phyloP scores from a whole-genome alignment of 2,888 invertebrate genomes.

The Rhingia rostrata region DNA sequence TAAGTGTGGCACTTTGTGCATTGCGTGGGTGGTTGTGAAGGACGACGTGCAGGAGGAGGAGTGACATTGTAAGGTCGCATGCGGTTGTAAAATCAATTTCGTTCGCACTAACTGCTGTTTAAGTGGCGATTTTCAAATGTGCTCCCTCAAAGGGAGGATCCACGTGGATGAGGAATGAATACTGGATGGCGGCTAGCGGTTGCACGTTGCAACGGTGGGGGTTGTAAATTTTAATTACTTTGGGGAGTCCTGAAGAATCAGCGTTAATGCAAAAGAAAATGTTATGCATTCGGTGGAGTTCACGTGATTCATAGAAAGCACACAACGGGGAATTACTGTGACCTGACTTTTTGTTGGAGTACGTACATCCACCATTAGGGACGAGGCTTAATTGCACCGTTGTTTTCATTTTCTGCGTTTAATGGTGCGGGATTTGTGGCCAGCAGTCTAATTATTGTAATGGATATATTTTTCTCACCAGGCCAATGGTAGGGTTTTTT shows the following conservation, averaged over 20 bases:
- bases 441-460: constrained; percentile 20
- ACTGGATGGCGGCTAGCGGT: too few species aligned
- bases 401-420: constrained; percentile 34
- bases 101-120: constrained; percentile 42
- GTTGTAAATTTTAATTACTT: too few species aligned
- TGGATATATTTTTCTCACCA: neutral
- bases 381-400: constrained; percentile 30
- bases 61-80: neutral
- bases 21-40: neutral
- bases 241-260: too few species aligned
- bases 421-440: constrained; percentile 17
- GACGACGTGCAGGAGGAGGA: neutral
- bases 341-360: neutral
- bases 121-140: constrained; percentile 45
- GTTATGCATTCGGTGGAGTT: too few species aligned
- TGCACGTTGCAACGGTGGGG: too few species aligned
- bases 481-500: neutral
- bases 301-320: too few species aligned
- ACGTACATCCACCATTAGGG: constrained; percentile 9
- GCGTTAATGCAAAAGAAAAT: too few species aligned
- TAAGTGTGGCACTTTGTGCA: constrained; percentile 22
- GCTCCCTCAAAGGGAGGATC: constrained; percentile 10
- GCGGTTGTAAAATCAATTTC: constrained; percentile 37
- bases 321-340: too few species aligned
- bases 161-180: neutral